Conservation (phyloP, 2,797 vertebrate species). For the Echeneis naucrates region DNA sequence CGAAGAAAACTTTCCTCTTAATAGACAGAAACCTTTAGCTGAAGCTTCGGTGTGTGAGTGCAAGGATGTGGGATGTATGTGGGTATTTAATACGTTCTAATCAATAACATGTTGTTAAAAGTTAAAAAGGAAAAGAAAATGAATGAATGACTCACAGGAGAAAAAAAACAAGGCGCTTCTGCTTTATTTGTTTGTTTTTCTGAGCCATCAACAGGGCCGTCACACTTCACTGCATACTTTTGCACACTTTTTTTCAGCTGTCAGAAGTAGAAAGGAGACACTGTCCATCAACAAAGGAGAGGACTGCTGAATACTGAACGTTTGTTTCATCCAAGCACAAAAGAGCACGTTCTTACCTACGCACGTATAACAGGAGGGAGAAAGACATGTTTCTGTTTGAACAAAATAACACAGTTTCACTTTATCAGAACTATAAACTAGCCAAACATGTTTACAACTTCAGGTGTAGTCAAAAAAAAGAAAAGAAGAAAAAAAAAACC, state of each 20-base stretch:
- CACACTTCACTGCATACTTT: slow-evolving; percentile 11
- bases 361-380: neutral
- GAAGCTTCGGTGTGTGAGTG: too few species aligned
- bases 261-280: slow-evolving; percentile 19
- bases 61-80: too few species aligned
- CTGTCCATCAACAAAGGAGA: slow-evolving; percentile 23
- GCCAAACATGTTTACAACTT: neutral
- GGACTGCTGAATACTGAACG: slow-evolving; percentile 22
- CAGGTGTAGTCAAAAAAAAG: neutral
- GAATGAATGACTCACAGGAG: neutral
- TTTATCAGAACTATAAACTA: neutral
- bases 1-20: too few species aligned
- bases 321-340: slow-evolving; percentile 15
- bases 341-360: neutral
- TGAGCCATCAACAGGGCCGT: neutral
- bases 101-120: neutral
- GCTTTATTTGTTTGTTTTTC: slow-evolving; percentile 6
- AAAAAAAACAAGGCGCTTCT: neutral
- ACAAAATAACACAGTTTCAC: neutral
- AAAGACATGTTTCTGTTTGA: neutral
- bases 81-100: neutral
- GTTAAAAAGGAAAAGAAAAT: neutral
- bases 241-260: neutral
- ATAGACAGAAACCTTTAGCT: too few species aligned
- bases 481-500: too few species aligned